Percentiles rank a stretch among this genome's conserved stretches.
phyloP scores from a whole-genome alignment of 2,113 vertebrate species.

The Galbula dea region DNA sequence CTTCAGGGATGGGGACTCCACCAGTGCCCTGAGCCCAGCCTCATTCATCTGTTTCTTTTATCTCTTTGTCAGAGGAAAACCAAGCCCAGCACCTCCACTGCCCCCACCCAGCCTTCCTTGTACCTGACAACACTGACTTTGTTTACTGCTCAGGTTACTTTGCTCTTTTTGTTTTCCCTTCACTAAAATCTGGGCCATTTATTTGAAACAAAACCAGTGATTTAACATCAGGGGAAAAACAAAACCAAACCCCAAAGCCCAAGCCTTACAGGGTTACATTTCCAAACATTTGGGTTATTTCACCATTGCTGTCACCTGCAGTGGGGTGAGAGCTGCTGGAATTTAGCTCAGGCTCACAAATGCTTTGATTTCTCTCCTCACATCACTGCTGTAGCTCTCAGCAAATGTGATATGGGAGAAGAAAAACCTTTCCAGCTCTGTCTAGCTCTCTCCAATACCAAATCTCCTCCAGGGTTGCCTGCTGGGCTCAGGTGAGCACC shows the following conservation, averaged over 20 bases:
- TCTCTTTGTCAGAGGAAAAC: not conserved
- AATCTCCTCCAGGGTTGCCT: not conserved
- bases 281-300: slow-evolving; percentile 49
- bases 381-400: not conserved
- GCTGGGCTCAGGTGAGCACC: not conserved
- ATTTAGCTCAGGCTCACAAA: not conserved
- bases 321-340: not conserved
- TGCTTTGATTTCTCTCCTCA: not conserved
- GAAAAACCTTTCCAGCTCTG: not conserved
- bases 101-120: fast-evolving
- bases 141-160: not conserved
- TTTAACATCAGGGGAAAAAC: not conserved
- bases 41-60: not conserved
- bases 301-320: slow-evolving; percentile 43
- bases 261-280: not conserved
- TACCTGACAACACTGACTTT: not conserved
- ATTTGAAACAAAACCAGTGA: slow-evolving; percentile 4
- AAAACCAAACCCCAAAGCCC: not conserved
- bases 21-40: not conserved
- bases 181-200: not conserved
- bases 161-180: not conserved
- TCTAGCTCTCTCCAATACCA: no score
- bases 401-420: not conserved
- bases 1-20: no score
- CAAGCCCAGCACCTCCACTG: not conserved